Evolutionary conservation across 1,140 invertebrate species (phyloP), one percentile per base, ranked within the genome.

Genomic region (Drosophila tani): DNA sequence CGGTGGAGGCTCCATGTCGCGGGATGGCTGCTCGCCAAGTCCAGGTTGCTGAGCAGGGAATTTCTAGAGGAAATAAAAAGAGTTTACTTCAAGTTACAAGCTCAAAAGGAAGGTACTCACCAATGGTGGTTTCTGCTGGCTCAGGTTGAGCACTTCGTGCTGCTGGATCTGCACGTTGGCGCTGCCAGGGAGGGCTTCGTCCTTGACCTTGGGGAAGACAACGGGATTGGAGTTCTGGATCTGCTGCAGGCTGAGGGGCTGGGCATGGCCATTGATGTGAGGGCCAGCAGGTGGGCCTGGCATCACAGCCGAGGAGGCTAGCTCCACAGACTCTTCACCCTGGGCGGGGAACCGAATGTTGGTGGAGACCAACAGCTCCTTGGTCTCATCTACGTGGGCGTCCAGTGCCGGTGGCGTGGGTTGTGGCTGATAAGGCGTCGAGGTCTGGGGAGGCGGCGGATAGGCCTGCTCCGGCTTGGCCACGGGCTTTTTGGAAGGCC

Each of bases 301-400:
- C 19, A 68, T 58, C 0, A 76, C 51, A 14, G 75, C 47, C 3
- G 79, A 53, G 1, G 84, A 69, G 3, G 76, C 12, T 2, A 82
- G 47, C 32, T 83, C 82, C 7, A 77, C 35, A 0, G 77, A 76
- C 29, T 92, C 88, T 7, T 90, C 91, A 7, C 80, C 81, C 41
- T 87, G 83, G 1, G 75, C 81, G 0, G 92, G 92, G 29, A 93
- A 93, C 0, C 92, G 91, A 45, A 93, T 91, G 50, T 92, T 92
- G n/a, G 77, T 91, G 17, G 91, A 85, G 0, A 92, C 86, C 8
- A 91, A 46, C 4, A 92, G 59, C 29, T 92, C 91, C 41, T 92
- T 82, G 7, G 91, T 91, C 27, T 92, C 82, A 50, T 81, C 58
- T 24, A 38, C 38, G 15, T 50, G 49, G 19, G 32, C 32, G 19